A percentile compares a stretch with the other conserved stretches of the same genome.
phyloP scores from a whole-genome alignment of 2,113 vertebrate genomes.

The Sakesphorus luctuosus region DNA sequence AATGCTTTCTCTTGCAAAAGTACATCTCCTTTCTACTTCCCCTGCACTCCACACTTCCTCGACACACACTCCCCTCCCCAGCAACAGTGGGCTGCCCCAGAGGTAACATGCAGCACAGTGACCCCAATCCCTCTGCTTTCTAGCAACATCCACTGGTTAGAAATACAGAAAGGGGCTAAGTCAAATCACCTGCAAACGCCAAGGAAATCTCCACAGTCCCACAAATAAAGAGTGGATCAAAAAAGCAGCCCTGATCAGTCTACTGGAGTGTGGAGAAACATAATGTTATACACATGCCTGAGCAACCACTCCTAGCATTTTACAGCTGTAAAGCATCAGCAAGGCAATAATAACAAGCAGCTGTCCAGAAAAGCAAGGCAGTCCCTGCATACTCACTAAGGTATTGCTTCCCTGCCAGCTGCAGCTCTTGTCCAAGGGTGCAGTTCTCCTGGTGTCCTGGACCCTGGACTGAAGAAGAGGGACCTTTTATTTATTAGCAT shows the following conservation, averaged over 20 bases:
- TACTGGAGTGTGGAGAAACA: neutral
- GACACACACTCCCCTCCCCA: neutral
- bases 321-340: neutral
- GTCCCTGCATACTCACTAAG: conserved; percentile 58
- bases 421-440: neutral
- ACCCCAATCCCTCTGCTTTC: neutral
- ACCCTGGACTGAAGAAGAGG: neutral
- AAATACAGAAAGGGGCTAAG: neutral
- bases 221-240: neutral
- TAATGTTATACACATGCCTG: accelerated
- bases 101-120: neutral
- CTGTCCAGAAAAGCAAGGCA: conserved; percentile 18
- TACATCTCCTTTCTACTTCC: neutral
- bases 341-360: neutral
- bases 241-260: neutral
- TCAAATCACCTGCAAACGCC: neutral
- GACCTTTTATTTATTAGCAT: conserved; percentile 63
- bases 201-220: neutral
- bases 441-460: neutral
- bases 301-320: neutral
- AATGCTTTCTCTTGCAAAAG: neutral
- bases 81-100: neutral
- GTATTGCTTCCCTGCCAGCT: neutral
- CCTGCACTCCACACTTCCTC: neutral
- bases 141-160: neutral